phyloP scores from a whole-genome alignment of 2,888 invertebrate species.

The Hirtodrosophila confusa region DNA sequence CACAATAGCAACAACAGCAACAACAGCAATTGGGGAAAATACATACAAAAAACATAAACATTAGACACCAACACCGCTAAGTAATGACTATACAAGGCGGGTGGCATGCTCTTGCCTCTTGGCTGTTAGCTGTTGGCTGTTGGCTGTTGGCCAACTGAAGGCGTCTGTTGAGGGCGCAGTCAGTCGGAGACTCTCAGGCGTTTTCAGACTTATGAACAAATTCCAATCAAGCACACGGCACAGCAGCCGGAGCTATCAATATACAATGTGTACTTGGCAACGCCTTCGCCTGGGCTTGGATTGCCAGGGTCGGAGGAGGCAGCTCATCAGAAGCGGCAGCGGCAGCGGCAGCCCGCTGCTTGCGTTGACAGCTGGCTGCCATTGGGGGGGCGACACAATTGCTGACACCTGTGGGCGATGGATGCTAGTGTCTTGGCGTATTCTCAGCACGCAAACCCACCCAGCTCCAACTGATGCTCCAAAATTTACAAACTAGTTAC shows the following conservation, averaged over 20 bases:
- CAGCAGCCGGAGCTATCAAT: constrained; percentile 35
- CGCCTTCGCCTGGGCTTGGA: constrained; percentile 32
- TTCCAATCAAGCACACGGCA: constrained; percentile 61
- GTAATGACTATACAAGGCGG: constrained; percentile 42
- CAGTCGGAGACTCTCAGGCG: constrained; percentile 44
- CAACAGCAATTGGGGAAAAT: constrained; percentile 35
- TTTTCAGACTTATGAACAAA: constrained; percentile 48
- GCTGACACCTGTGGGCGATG: constrained; percentile 70
- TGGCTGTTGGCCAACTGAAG: constrained; percentile 13
- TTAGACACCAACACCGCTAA: constrained; percentile 27
- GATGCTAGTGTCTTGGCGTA: constrained; percentile 49
- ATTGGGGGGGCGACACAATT: constrained; percentile 56
- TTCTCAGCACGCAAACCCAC: constrained; percentile 41
- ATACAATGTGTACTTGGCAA: constrained; percentile 34
- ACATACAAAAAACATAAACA: background rate
- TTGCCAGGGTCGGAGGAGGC: constrained; percentile 16
- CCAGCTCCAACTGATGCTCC: constrained; percentile 9
- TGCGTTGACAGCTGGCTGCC: constrained; percentile 66
- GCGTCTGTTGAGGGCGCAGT: constrained; percentile 50
- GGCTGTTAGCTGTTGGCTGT: constrained; percentile 37
- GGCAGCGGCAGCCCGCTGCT: constrained; percentile 56
- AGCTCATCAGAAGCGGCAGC: constrained; percentile 31
- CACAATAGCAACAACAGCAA: constrained; percentile 21
- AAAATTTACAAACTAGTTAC: constrained; percentile 53
- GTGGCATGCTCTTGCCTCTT: constrained; percentile 28